A percentile compares a stretch with the other conserved stretches of the same genome.
These are phyloP conservation scores for Eclectus roratus DNA, from an alignment of 2,113 vertebrate genomes.

Conservation along the genomic window DNA sequence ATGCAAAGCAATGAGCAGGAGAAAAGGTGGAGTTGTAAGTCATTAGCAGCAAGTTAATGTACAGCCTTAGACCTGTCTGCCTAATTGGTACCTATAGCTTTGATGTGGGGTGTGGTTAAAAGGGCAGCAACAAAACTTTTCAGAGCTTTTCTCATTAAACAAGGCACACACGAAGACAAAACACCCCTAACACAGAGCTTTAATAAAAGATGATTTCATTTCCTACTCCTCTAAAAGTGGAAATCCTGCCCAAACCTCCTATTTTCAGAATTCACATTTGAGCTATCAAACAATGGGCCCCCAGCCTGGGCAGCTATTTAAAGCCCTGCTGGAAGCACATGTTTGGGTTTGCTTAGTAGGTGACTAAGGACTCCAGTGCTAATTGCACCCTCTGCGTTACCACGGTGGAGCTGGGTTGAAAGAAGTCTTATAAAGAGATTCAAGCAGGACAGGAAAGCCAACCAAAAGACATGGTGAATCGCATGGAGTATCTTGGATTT, in stretches of 20 bases:
- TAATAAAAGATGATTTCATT: constrained; percentile 74
- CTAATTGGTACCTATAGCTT: not conserved
- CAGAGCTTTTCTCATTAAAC: not conserved
- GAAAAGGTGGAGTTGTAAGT: not conserved
- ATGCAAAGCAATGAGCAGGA: not conserved
- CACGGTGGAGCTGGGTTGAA: not conserved
- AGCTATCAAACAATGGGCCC: constrained; percentile 58
- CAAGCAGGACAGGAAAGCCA: not conserved
- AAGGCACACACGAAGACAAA: constrained; percentile 60
- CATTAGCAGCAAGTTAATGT: not conserved
- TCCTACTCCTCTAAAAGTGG: constrained; percentile 70
- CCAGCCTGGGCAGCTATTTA: constrained; percentile 44
- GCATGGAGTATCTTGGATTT: not conserved
- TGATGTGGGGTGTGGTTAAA: not conserved
- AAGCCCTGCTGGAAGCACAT: constrained; percentile 6
- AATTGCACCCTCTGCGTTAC: not conserved
- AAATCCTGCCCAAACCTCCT: constrained; percentile 65
- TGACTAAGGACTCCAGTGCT: not conserved
- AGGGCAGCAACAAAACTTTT: not conserved
- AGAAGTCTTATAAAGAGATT: not conserved
- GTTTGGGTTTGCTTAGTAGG: constrained; percentile 13
- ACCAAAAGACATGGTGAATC: not conserved
- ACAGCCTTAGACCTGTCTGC: not conserved
- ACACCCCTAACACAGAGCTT: constrained; percentile 56
- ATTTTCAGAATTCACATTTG: constrained; percentile 42